A percentile compares a stretch with the other conserved stretches of the same genome.
Conservation (phyloP, 2,888 invertebrate species). For the Rhingia rostrata region DNA sequence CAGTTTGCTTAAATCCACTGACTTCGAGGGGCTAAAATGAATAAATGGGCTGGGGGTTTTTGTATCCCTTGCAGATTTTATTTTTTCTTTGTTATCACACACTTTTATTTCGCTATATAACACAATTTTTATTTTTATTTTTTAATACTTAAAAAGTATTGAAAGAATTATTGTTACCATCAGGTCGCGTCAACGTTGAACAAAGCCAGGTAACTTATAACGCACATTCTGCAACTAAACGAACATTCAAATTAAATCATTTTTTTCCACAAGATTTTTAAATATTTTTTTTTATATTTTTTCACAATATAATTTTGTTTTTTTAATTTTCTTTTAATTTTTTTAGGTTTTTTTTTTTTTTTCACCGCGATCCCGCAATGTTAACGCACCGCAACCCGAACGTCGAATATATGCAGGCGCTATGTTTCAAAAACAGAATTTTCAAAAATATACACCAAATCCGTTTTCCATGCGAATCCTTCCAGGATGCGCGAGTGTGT, state of each 20-base stretch:
- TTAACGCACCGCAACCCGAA: constrained; percentile 52
- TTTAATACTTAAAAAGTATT: constrained; percentile 2
- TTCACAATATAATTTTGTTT: constrained; percentile 2
- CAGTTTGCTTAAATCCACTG: constrained; percentile 77
- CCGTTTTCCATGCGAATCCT: constrained; percentile 37
- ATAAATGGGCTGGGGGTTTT: background rate
- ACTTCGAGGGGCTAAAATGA: constrained; percentile 37
- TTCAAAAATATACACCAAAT: constrained; percentile 25
- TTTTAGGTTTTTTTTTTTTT: constrained; percentile 16
- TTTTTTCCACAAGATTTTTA: background rate
- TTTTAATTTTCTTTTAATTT: constrained; percentile 19
- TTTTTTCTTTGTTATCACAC: constrained; percentile 49
- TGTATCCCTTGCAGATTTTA: constrained; percentile 30
- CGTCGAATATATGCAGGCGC: constrained; percentile 48
- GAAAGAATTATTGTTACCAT: background rate
- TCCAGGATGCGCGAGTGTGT: constrained; percentile 36
- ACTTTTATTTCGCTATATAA: constrained; percentile 45
- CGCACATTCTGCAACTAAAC: constrained; percentile 65
- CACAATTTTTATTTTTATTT: constrained; percentile 24
- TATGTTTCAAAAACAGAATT: constrained; percentile 39
- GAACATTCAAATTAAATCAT: background rate
- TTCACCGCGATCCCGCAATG: constrained; percentile 36
- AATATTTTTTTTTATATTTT: constrained; percentile 2
- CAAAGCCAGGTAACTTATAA: constrained; percentile 28
- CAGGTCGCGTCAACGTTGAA: constrained; percentile 66